A percentile compares a stretch with the other conserved stretches of the same genome.
phyloP scores from a whole-genome alignment of 2,113 vertebrate species.

The Poecile atricapillus region DNA sequence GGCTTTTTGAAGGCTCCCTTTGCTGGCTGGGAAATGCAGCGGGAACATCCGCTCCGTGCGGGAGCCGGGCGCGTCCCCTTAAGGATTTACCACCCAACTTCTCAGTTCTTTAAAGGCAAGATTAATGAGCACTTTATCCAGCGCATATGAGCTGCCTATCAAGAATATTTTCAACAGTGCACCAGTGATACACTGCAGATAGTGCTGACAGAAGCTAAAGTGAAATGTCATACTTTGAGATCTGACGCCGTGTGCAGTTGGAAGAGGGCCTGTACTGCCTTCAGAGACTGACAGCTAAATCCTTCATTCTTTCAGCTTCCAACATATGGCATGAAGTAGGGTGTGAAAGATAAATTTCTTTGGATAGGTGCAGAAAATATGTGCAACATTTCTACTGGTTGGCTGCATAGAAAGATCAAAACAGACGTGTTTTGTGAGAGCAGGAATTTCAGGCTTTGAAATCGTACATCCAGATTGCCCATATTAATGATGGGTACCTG shows the following conservation, averaged over 20 bases:
- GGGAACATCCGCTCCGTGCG: not conserved
- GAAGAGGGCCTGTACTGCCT: conserved; percentile 58
- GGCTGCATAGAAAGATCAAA: conserved; percentile 53
- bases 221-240: conserved; percentile 70
- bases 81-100: not conserved
- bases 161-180: conserved; percentile 36
- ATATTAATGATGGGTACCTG: not conserved
- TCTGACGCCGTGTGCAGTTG: conserved; percentile 36
- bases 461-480: not conserved
- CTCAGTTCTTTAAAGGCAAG: conserved; percentile 36
- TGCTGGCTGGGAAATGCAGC: not conserved
- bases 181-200: conserved; percentile 5
- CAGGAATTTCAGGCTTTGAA: conserved; percentile 38
- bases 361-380: conserved; percentile 67
- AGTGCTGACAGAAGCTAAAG: conserved; percentile 71
- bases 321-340: conserved; percentile 67
- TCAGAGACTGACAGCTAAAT: conserved; percentile 72
- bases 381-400: conserved; percentile 42
- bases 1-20: not conserved
- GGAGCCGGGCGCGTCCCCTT: not conserved
- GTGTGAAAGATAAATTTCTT: conserved; percentile 74
- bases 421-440: conserved; percentile 23
- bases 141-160: conserved; percentile 53
- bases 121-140: conserved; percentile 61
- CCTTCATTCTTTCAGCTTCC: conserved; percentile 66